Evolutionary conservation across 2,113 vertebrate species (phyloP).

Genomic region (Dipodomys ordii): DNA sequence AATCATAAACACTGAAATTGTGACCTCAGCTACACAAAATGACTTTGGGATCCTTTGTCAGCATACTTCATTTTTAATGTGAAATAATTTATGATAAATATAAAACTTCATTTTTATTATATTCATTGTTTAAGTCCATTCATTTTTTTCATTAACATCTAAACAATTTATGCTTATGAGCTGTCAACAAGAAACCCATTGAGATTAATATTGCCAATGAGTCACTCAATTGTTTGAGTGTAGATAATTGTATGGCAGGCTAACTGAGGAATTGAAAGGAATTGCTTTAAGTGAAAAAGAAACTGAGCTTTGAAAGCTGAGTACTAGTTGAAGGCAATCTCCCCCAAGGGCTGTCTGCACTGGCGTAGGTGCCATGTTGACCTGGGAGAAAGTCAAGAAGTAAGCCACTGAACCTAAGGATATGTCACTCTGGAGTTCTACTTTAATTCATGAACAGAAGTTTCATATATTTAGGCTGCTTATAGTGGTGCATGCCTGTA

Average conservation of each 20-base stretch:
- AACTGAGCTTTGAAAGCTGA: background rate
- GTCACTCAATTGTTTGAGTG: background rate
- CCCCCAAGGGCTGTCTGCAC: background rate
- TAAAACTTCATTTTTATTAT: background rate
- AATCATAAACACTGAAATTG: background rate
- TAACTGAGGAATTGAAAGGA: background rate
- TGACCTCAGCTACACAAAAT: background rate
- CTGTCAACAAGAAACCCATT: background rate
- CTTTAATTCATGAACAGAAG: background rate
- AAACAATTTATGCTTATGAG: conserved; percentile 5
- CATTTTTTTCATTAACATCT: background rate
- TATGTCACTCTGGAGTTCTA: accelerated
- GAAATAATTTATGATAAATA: background rate
- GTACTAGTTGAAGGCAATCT: background rate
- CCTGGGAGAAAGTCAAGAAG: too few relatives aligned
- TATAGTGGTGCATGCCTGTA: too few relatives aligned
- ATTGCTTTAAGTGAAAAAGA: background rate
- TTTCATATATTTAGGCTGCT: background rate
- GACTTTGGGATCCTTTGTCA: background rate
- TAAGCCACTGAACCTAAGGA: background rate
- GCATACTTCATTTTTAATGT: background rate
- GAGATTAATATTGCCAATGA: background rate
- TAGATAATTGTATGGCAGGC: too few relatives aligned
- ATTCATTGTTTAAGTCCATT: background rate
- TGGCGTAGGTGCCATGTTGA: background rate